phyloP scores from a whole-genome alignment of 1,140 invertebrate genomes.

The Drosophila prosaltans region DNA sequence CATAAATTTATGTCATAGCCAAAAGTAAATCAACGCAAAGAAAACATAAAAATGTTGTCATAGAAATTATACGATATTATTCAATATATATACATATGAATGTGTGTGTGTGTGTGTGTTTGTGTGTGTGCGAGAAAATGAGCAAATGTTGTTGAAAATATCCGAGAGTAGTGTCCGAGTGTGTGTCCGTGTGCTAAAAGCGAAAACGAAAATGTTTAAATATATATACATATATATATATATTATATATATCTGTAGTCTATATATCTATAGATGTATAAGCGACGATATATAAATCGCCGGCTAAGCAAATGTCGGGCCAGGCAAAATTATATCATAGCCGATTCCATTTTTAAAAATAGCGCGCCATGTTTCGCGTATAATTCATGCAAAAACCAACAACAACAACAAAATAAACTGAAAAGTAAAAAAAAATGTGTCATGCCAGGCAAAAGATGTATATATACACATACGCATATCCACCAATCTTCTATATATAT shows the following conservation, averaged over 20 bases:
- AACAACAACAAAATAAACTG: slow-evolving; percentile 1
- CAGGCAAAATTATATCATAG: slow-evolving; percentile 73
- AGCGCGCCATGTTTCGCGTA: slow-evolving; percentile 46
- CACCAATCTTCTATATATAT: neutral
- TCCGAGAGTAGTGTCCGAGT: slow-evolving; percentile 7
- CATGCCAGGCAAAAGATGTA: slow-evolving; percentile 52
- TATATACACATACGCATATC: slow-evolving; percentile 6
- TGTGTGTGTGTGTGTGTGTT: neutral
- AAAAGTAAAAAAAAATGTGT: slow-evolving; percentile 47
- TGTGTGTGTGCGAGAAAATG: slow-evolving; percentile 34
- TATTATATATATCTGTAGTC: slow-evolving; percentile 13
- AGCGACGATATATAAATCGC: slow-evolving; percentile 37
- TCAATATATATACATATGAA: neutral
- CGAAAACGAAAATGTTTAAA: slow-evolving; percentile 56
- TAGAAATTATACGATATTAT: slow-evolving; percentile 12
- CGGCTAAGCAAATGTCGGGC: slow-evolving; percentile 62
- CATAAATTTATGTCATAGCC: slow-evolving; percentile 58
- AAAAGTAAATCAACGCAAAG: slow-evolving; percentile 47
- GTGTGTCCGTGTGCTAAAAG: slow-evolving; percentile 38
- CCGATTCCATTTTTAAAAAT: slow-evolving; percentile 67
- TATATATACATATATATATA: slow-evolving; percentile 33
- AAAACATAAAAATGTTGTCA: slow-evolving; percentile 45
- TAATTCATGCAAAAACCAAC: slow-evolving; percentile 35
- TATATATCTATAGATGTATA: slow-evolving; percentile 24
- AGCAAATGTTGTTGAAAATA: slow-evolving; percentile 64